Evolutionary conservation across 2,797 vertebrate species (phyloP).

Genomic region (Meda fulgida): DNA sequence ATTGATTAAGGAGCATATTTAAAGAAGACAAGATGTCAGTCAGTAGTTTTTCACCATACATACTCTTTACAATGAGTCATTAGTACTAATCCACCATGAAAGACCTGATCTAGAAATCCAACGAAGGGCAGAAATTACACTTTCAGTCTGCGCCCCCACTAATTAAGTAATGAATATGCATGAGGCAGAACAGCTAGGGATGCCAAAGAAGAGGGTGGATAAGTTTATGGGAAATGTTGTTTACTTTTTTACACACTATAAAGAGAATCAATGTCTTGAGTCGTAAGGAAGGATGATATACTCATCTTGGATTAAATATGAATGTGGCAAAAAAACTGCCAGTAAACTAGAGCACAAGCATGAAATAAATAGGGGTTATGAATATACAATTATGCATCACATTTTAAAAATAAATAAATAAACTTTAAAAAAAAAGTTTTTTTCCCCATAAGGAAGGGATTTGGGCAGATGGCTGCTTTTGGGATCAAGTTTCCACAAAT

Average conservation of each 20-base stretch:
- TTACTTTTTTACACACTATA: slow-evolving; percentile 43
- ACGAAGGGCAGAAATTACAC: slow-evolving; percentile 16
- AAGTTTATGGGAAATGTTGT: slow-evolving; percentile 58
- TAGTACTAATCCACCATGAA: slow-evolving; percentile 52
- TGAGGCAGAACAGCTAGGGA: slow-evolving; percentile 58
- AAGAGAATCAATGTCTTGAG: slow-evolving; percentile 32
- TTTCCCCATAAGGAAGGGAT: slow-evolving; percentile 59
- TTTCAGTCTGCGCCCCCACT: slow-evolving; percentile 14
- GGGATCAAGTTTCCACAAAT: slow-evolving; percentile 54
- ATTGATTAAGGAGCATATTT: slow-evolving; percentile 40
- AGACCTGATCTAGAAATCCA: slow-evolving; percentile 25
- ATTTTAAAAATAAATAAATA: slow-evolving; percentile 57
- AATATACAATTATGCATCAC: slow-evolving; percentile 65
- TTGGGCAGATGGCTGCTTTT: slow-evolving; percentile 63
- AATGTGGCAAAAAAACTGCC: slow-evolving; percentile 33
- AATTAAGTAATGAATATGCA: slow-evolving; percentile 61
- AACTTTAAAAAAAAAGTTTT: slow-evolving; percentile 50
- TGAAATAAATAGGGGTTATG: slow-evolving; percentile 63
- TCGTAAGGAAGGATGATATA: slow-evolving; percentile 47
- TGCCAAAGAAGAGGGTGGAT: slow-evolving; percentile 41
- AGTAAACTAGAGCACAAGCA: slow-evolving; percentile 51
- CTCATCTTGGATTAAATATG: slow-evolving; percentile 36
- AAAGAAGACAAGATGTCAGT: slow-evolving; percentile 35
- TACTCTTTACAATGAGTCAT: slow-evolving; percentile 42
- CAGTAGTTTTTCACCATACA: slow-evolving; percentile 30